Base-by-base conservation (phyloP, 2,888 invertebrate species). In the Heliconius erato region DNA sequence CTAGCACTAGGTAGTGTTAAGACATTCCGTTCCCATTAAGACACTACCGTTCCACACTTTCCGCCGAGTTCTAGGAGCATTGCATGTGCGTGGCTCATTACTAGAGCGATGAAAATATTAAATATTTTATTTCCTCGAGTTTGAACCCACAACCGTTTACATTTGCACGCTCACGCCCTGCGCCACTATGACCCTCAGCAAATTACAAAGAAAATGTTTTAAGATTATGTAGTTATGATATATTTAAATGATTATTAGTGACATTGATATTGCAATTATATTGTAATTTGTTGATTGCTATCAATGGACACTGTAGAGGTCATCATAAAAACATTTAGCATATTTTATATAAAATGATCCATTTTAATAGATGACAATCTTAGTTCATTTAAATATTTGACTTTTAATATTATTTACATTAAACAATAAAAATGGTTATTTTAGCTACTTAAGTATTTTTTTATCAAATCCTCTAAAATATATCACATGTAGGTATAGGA, bases 251-350 rank as follows among this genome's bases (percentile, higher is more conserved):
- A 63, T 23, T 63, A 23, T 23, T 40, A 32, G n/a, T 11, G 63
- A 40, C 63, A 76, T 76, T 76, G 76, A 76, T 6, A 2, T 35
- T 40, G 76, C 35, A 40, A 63, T 63, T 23, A 35, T 63, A 76
- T 63, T 40, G 32, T 76, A 35, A 76, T 40, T 76, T 63, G 63
- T 63, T 63, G 76, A 76, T 76, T 26, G 40, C 16, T 35, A 76
- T 76, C 76, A 76, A n/a, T 12, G 59, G 63, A 76, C 63, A 76
- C 63, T 76, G n/a, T 54, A 35, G n/a, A 76, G 63, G 63, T 35
- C 76, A n/a, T 16, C 11, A 40, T 76, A 59, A 35, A 63, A 76
- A 63, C 2, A n/a, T 35, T 76, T 40, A 72, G 59, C 63, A 76
- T 76, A 76, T 76, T 76, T 76, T 76, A 76, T 63, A 26, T 44